phyloP scores from a whole-genome alignment of 2,113 vertebrate species.

The Nyctibius bracteatus region DNA sequence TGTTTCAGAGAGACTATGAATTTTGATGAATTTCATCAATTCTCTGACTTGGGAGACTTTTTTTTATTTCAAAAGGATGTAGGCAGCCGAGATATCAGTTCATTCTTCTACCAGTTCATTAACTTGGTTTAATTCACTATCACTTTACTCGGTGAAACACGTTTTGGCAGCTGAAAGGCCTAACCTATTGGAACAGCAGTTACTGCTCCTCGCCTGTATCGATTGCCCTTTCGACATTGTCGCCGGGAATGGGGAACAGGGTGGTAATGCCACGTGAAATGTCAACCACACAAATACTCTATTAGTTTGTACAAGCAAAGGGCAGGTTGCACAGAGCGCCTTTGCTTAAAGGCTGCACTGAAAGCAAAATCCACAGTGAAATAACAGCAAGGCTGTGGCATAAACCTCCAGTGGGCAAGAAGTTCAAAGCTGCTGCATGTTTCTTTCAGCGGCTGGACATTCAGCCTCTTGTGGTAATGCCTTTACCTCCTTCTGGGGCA shows the following conservation, averaged over 20 bases:
- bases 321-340: background rate
- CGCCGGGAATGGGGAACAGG: background rate
- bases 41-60: background rate
- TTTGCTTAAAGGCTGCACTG: background rate
- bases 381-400: background rate
- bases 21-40: background rate
- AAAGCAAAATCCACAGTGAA: background rate
- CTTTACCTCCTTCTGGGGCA: background rate
- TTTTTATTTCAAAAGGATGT: background rate
- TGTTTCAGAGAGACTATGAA: background rate
- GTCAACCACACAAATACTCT: constrained; percentile 19
- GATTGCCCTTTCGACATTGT: background rate
- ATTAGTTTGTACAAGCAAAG: constrained; percentile 40
- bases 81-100: background rate
- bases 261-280: constrained; percentile 26
- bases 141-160: background rate
- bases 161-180: background rate
- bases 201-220: background rate
- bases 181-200: background rate
- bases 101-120: background rate
- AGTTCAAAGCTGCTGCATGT: background rate
- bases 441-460: background rate
- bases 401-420: background rate
- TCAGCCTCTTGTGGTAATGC: background rate
- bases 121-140: background rate